Evolutionary conservation across 2,113 vertebrate species (phyloP).

Genomic region (Nematolebias whitei): DNA sequence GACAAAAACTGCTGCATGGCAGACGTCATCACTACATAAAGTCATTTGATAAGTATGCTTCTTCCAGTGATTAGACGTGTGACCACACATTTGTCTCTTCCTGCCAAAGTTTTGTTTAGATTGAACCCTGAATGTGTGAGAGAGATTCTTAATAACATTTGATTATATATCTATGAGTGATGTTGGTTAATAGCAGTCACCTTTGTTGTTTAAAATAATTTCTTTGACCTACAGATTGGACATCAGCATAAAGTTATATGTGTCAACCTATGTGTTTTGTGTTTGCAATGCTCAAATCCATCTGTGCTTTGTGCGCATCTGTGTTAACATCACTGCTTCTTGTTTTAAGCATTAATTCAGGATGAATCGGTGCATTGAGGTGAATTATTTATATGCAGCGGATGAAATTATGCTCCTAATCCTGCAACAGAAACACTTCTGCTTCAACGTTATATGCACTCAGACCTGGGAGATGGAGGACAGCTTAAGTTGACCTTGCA

Average conservation of each 20-base stretch:
- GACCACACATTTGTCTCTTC: conserved; percentile 30
- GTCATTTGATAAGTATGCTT: conserved; percentile 59
- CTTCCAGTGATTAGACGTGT: conserved; percentile 41
- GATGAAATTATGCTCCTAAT: neutral
- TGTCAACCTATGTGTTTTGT: conserved; percentile 25
- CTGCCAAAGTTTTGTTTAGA: conserved; percentile 29
- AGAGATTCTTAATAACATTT: conserved; percentile 12
- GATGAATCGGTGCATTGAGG: conserved; percentile 62
- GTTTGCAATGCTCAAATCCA: conserved; percentile 8
- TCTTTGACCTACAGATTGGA: conserved; percentile 35
- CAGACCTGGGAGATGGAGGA: conserved; percentile 33
- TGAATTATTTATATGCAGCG: conserved; percentile 13
- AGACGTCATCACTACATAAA: conserved; percentile 52
- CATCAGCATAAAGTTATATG: conserved; percentile 26
- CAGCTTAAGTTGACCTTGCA: conserved; percentile 11
- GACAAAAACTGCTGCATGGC: conserved; percentile 67
- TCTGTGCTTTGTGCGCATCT: conserved; percentile 48
- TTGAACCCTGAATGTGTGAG: conserved; percentile 33
- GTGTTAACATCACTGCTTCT: conserved; percentile 59
- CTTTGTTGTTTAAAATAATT: conserved; percentile 11
- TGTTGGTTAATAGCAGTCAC: conserved; percentile 17
- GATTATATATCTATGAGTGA: too few species aligned
- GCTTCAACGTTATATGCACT: neutral
- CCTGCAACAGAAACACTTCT: neutral
- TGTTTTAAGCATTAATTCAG: conserved; percentile 44